Conservation (phyloP, 2,113 vertebrate genomes). For the Hucho hucho region DNA sequence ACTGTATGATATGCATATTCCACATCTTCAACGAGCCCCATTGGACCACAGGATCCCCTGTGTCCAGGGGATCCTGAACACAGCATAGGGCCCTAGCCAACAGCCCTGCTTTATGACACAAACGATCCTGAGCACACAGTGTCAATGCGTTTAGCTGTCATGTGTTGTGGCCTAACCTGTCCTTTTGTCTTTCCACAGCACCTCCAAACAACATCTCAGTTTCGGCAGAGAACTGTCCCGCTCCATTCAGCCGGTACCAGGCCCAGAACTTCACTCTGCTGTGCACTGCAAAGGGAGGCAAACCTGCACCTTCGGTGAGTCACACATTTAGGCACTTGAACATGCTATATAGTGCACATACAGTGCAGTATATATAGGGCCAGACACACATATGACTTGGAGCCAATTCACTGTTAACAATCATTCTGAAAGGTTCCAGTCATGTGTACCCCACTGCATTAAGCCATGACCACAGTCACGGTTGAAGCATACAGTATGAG, state of each 20-base stretch:
- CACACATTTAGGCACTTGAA: neutral
- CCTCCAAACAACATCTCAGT: slow-evolving; percentile 94
- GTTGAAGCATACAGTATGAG: no score
- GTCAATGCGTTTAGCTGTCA: neutral
- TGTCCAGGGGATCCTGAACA: no score
- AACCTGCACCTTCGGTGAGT: slow-evolving; percentile 89
- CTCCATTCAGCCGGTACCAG: slow-evolving; percentile 95
- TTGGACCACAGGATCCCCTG: no score
- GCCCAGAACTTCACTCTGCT: slow-evolving; percentile 96
- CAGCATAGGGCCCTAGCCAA: no score
- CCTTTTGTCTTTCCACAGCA: slow-evolving; percentile 66
- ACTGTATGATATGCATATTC: no score
- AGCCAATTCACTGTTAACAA: no score
- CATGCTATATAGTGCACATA: neutral
- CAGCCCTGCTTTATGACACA: no score
- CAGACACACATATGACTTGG: neutral
- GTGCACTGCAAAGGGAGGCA: slow-evolving; percentile 93
- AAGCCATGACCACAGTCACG: no score
- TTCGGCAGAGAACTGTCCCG: slow-evolving; percentile 84
- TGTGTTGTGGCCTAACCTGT: neutral
- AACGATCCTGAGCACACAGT: no score
- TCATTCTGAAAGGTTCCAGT: no score
- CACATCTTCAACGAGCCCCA: no score
- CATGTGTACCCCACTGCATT: no score
- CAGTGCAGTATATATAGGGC: neutral